These are phyloP conservation scores for Rhyacophila evoluta DNA, from an alignment of 2,888 invertebrate species.

Conservation along the genomic window DNA sequence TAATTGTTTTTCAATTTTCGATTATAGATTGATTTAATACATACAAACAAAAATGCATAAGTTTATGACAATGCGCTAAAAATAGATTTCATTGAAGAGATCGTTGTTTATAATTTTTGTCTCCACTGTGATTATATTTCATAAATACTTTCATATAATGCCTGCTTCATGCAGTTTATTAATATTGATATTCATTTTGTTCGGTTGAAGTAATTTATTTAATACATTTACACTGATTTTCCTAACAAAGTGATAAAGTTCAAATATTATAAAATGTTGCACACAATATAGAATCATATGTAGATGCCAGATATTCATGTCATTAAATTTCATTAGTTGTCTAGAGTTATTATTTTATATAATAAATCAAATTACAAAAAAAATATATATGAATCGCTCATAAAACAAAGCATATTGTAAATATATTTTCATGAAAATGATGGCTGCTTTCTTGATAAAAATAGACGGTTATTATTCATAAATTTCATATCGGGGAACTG, in stretches of 20 bases:
- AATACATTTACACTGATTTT: too few species aligned
- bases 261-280: constrained; percentile 9
- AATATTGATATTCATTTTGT: too few species aligned
- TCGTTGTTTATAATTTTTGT: too few species aligned
- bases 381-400: constrained; percentile 60
- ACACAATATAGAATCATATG: not conserved
- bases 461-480: constrained; percentile 51
- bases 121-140: too few species aligned
- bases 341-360: constrained; percentile 60
- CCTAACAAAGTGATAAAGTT: constrained; percentile 17
- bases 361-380: constrained; percentile 66
- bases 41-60: too few species aligned
- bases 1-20: too few species aligned
- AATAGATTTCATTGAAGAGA: too few species aligned
- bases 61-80: too few species aligned
- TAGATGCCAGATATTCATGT: not conserved
- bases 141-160: too few species aligned
- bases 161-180: too few species aligned
- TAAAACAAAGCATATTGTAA: constrained; percentile 59
- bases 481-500: constrained; percentile 77
- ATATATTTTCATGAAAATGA: constrained; percentile 58
- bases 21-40: too few species aligned
- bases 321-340: constrained; percentile 66
- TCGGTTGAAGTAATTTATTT: too few species aligned
- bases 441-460: constrained; percentile 55